These are phyloP conservation scores for Sebastes variabilis DNA, from an alignment of 2,797 vertebrate species.

Conservation along the genomic window DNA sequence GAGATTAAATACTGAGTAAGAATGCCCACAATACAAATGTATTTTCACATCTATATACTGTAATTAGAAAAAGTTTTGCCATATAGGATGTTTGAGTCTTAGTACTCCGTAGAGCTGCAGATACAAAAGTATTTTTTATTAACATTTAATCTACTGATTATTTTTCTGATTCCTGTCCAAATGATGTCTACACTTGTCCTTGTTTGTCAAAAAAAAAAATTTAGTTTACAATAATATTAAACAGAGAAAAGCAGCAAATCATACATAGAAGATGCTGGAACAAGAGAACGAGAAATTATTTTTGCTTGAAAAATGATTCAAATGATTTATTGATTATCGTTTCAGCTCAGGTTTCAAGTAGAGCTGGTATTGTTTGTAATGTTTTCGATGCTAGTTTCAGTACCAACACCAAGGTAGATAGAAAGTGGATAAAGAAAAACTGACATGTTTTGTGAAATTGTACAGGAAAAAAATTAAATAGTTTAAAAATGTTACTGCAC, in stretches of 20 bases:
- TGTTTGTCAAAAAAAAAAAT: background rate
- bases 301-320: background rate
- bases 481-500: background rate
- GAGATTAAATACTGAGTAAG: background rate
- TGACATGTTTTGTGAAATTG: background rate
- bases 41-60: background rate
- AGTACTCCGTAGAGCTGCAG: background rate
- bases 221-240: background rate
- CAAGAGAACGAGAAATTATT: background rate
- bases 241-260: background rate
- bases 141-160: background rate
- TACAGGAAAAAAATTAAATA: too few species aligned
- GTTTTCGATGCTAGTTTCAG: background rate
- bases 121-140: background rate
- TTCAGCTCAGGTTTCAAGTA: background rate
- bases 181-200: background rate
- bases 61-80: too few species aligned
- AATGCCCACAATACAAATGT: background rate
- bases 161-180: background rate
- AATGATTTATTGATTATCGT: background rate
- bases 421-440: background rate
- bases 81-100: background rate
- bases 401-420: background rate
- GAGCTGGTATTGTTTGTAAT: background rate
- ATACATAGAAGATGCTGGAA: background rate